Conservation (phyloP, 92 coral and sea anemone genomes). For the Epizoanthus stellaris region DNA sequence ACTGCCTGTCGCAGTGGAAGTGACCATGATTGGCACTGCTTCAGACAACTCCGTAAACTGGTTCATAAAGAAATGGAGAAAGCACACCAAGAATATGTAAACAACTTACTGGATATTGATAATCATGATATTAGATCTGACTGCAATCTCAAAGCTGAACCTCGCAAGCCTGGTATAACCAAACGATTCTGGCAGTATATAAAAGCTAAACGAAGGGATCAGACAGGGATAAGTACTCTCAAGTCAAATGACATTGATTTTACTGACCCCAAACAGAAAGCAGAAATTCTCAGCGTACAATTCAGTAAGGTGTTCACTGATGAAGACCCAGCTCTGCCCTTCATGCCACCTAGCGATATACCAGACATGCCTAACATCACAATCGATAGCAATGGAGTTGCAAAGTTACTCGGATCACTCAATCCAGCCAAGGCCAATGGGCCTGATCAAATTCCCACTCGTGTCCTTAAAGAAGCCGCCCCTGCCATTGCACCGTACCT, state of each 20-base stretch:
- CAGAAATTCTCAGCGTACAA: slow-evolving; percentile 31
- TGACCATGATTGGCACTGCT: slow-evolving; percentile 23
- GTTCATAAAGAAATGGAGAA: slow-evolving; percentile 20
- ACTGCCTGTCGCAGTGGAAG: neutral
- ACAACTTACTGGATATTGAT: slow-evolving; percentile 25
- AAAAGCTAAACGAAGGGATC: slow-evolving; percentile 38
- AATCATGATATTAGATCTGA: neutral
- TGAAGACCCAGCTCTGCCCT: slow-evolving; percentile 22
- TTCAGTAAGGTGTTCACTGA: slow-evolving; percentile 31
- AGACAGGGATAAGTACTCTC: slow-evolving; percentile 15
- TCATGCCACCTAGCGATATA: neutral
- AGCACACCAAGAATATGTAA: slow-evolving; percentile 34
- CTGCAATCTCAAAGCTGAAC: neutral
- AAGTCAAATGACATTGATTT: slow-evolving; percentile 20
- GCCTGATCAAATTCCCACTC: slow-evolving; percentile 19
- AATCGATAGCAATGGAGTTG: slow-evolving; percentile 31
- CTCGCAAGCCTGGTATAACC: slow-evolving; percentile 18
- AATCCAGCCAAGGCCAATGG: slow-evolving; percentile 28
- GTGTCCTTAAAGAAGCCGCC: slow-evolving; percentile 40
- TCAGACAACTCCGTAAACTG: neutral
- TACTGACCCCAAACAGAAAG: slow-evolving; percentile 37
- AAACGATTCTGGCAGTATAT: slow-evolving; percentile 29
- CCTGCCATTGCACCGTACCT: slow-evolving; percentile 42
- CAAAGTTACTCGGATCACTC: slow-evolving; percentile 12
- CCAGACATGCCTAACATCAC: slow-evolving; percentile 13